Evolutionary conservation across 1,140 invertebrate species (phyloP), one percentile per base, ranked within the genome.

Genomic region (Phortica variegata): DNA sequence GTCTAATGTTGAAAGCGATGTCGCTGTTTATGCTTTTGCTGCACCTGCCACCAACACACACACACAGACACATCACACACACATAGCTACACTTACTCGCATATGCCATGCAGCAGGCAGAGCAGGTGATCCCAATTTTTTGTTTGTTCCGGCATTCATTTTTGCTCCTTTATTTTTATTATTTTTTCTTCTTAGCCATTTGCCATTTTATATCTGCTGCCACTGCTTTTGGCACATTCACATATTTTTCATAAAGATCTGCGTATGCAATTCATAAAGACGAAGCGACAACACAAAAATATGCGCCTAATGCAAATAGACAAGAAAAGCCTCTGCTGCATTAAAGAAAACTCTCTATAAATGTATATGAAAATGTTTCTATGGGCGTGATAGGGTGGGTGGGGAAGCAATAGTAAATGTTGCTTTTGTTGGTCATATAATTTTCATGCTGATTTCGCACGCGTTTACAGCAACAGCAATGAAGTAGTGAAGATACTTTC

Each of bases 61-160:
- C 47, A 53, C 49, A 56, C 48, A 39, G 47, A 29, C 26, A 20
- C 40, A 9, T 39, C 58, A 43, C 43, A 38, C 44, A 46, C 47
- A 53, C 49, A 56, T 47, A 39, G 47, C 19, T 29, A 20, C 40
- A 9, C 39, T n/a, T n/a, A n/a, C n/a, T n/a, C n/a, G n/a, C n/a
- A n/a, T n/a, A n/a, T n/a, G n/a, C n/a, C n/a, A 32, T 54, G 43
- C 47, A 58, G 45, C 49, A 53, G 54, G 58, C 43, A 66, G 56
- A 66, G 63, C 63, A 66, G 63, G 63, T 66, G 63, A 66, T 68
- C 63, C 63, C 68, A 68, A 68, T 66, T 65, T 29, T 12, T 29
- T 12, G 6, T 29, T 29, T 7, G 12, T 29, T 29, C 26, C 12
- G 6, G 6, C 12, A 29, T 6, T 29, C 12, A 12, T 29, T 29